Evolutionary conservation across 1,140 invertebrate species (phyloP), one percentile per base, ranked within the genome.

Genomic region (Brachystomella parvula): DNA sequence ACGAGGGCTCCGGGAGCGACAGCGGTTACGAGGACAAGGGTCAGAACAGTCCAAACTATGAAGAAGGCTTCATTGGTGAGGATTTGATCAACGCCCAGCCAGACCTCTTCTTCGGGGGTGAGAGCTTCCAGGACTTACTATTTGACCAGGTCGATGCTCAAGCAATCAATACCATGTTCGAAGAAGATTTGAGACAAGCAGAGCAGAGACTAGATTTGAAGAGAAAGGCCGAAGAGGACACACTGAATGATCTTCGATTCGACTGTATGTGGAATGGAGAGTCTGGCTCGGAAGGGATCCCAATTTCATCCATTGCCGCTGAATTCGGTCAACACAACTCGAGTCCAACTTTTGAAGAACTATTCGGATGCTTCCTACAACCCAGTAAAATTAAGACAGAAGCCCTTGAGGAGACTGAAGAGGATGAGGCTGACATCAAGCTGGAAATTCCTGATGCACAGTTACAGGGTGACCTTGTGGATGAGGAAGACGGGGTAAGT

Each of bases 231-330:
- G n/a, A n/a, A n/a, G n/a, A n/a, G n/a, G n/a, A n/a, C n/a, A n/a
- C n/a, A n/a, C n/a, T n/a, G n/a, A n/a, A n/a, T n/a, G n/a, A n/a
- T n/a, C n/a, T n/a, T n/a, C n/a, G n/a, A n/a, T 64, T 69, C 53
- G 71, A 72, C 53, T 72, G 71, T 32, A 72, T 72, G 71, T 72
- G 71, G 71, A 65, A 64, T 26, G 65, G 70, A 1, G 24, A 53
- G 24, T 6, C 49, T 6, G 21, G 21, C n/a, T n/a, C 29, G 12
- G 63, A 24, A 31, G 39, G 49, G 24, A 53, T 17, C 49, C 24
- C 12, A 24, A 53, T 6, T 24, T 53, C 15, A 53, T 53, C 15
- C 12, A 24, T 53, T 19, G 6, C 49, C n/a, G n/a, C n/a, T n/a
- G n/a, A n/a, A n/a, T n/a, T n/a, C n/a, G n/a, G n/a, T n/a, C n/a